Evolutionary conservation across 2,113 vertebrate species (phyloP).

Genomic region (Plecturocebus donacophilus): DNA sequence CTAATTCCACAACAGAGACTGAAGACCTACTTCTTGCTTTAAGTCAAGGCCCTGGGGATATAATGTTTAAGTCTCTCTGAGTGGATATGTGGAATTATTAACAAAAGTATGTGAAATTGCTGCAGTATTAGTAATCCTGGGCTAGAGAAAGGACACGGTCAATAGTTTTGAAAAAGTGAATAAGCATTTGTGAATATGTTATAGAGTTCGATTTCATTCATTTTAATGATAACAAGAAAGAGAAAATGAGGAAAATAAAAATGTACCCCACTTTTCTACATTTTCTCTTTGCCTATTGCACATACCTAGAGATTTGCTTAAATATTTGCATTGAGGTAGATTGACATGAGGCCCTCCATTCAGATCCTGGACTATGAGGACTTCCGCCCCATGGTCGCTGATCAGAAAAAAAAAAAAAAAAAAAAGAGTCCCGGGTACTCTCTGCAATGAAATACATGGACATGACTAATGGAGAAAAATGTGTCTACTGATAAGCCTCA

Average conservation of each 20-base stretch:
- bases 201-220: neutral
- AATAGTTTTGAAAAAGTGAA: neutral
- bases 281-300: neutral
- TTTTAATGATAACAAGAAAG: neutral
- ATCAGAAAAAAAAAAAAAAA: neutral
- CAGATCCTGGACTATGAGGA: neutral
- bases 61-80: neutral
- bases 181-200: neutral
- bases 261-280: fast-evolving
- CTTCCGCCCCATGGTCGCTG: neutral
- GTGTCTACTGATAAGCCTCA: neutral
- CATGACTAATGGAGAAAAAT: neutral
- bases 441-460: neutral
- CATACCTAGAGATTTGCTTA: neutral
- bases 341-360: neutral
- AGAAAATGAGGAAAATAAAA: neutral
- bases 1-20: neutral
- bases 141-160: neutral
- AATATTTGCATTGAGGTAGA: neutral
- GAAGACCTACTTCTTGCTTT: neutral
- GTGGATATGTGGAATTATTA: neutral
- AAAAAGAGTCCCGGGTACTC: neutral
- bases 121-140: neutral
- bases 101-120: neutral
- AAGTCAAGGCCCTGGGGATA: neutral